Evolutionary conservation across 1,140 invertebrate genomes (phyloP), one percentile per base, ranked within the genome.

Genomic region (Batillaria attramentaria): DNA sequence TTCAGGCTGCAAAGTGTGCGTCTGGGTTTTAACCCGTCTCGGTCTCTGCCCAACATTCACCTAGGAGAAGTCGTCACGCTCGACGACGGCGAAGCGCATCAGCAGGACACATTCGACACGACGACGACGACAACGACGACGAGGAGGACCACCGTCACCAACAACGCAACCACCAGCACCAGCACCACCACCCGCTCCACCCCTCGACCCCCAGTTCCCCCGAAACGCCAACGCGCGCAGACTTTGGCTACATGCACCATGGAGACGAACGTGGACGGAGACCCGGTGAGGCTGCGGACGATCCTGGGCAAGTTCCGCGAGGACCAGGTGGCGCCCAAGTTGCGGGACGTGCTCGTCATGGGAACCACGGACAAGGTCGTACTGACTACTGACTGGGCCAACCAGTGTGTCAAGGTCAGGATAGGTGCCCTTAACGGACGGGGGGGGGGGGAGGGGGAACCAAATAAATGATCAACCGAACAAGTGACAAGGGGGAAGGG

Each of bases 341-440:
- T 81, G 13, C 70, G 77, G 4, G 80, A 81, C 66, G 35, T 81
- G n/a, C 54, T 81, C 20, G 77, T 81, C 8, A 37, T 81, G 18
- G 60, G 57, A 5, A 28, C 16, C 3, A 41, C n/a, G 39, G 54
- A 72, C 62, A 68, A 66, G 66, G 76, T 65, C n/a, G 41, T 81
- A 43, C 28, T 81, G 31, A 77, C 74, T 16, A 81, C 76, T 2
- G 80, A 81, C 57, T 81, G 80, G 80, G 72, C 62, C 31, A 81
- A 81, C 54, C 72, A 78, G 77, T 77, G 79, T 42, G 75, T 81
- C 41, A 81, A 81, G 73, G 73, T 75, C 24, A 42, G 35, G 18
- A 13, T n/a, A n/a, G n/a, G n/a, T n/a, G n/a, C n/a, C n/a, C n/a
- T n/a, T n/a, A n/a, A n/a, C n/a, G n/a, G n/a, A n/a, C n/a, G n/a